phyloP scores from a whole-genome alignment of 2,888 invertebrate genomes.

The Timema cristinae region DNA sequence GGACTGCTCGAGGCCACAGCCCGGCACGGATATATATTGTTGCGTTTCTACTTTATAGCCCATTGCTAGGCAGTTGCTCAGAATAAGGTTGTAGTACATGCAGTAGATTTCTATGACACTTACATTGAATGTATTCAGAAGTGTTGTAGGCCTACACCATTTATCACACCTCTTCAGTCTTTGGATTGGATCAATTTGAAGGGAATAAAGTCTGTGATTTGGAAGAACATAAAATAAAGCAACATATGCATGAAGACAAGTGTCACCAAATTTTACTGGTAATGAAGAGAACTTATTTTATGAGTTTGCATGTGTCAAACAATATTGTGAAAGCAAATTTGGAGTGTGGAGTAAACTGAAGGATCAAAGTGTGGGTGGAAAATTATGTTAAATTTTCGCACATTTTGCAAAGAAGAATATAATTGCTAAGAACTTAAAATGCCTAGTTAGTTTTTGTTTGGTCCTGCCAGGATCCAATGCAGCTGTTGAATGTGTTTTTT shows the following conservation, averaged over 20 bases:
- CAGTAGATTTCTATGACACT: constrained; percentile 7
- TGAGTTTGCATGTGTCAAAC: constrained; percentile 1
- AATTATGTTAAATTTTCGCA: not conserved
- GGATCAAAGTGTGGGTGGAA: not conserved
- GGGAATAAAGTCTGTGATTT: not conserved
- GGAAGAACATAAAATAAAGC: no score
- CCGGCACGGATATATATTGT: no score
- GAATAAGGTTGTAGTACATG: no score
- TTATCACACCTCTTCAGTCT: not conserved
- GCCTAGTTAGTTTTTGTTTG: not conserved
- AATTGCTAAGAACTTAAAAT: not conserved
- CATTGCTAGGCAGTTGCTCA: no score
- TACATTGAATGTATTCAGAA: constrained; percentile 3
- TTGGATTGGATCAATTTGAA: constrained; percentile 6
- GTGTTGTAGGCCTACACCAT: constrained; percentile 6
- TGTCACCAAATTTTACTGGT: no score
- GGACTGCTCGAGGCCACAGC: no score
- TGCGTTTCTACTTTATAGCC: no score
- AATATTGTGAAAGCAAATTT: constrained; percentile 1
- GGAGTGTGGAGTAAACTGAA: not conserved
- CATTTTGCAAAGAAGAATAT: not conserved
- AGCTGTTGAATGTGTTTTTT: constrained; percentile 3
- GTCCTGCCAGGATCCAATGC: not conserved
- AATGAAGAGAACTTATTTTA: not conserved
- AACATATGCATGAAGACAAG: no score